Conservation (phyloP, 2,113 vertebrate genomes). For the Cyprinodon tularosa region DNA sequence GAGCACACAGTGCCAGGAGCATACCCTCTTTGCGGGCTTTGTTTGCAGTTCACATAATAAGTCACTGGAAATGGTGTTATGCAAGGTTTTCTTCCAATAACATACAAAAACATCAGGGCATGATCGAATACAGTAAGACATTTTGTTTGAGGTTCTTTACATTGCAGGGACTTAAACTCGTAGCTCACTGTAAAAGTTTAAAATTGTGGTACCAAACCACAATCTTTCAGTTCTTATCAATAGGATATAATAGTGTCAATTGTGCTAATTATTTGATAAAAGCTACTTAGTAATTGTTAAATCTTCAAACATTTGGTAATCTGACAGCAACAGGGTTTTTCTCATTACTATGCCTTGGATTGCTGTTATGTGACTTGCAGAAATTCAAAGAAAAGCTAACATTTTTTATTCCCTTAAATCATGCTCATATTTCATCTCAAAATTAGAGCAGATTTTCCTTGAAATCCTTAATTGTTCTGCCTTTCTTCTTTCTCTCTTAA, state of each 20-base stretch:
- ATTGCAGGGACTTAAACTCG: not conserved
- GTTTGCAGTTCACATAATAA: constrained; percentile 55
- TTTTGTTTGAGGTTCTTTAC: not conserved
- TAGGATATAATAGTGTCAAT: not conserved
- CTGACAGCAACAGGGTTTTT: constrained; percentile 14
- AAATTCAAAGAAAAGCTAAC: constrained; percentile 25
- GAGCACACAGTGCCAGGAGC: constrained; percentile 39
- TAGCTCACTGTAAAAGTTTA: not conserved
- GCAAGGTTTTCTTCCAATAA: constrained; percentile 49
- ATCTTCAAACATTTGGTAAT: constrained; percentile 27
- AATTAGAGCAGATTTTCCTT: constrained; percentile 27
- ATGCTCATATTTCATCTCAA: constrained; percentile 28
- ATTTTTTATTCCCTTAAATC: constrained; percentile 46
- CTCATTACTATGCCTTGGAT: constrained; percentile 23
- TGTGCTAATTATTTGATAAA: not conserved
- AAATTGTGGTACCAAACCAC: not conserved
- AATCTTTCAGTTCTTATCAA: not conserved
- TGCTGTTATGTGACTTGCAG: constrained; percentile 36
- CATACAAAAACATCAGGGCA: constrained; percentile 18
- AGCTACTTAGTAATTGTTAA: not conserved
- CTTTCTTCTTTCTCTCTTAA: constrained; percentile 42
- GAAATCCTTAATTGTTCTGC: constrained; percentile 26
- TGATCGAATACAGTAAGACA: constrained; percentile 5
- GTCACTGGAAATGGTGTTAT: constrained; percentile 43
- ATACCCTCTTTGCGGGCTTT: constrained; percentile 41